phyloP scores from a whole-genome alignment of 2,797 vertebrate species.

The Protonibea diacanthus region DNA sequence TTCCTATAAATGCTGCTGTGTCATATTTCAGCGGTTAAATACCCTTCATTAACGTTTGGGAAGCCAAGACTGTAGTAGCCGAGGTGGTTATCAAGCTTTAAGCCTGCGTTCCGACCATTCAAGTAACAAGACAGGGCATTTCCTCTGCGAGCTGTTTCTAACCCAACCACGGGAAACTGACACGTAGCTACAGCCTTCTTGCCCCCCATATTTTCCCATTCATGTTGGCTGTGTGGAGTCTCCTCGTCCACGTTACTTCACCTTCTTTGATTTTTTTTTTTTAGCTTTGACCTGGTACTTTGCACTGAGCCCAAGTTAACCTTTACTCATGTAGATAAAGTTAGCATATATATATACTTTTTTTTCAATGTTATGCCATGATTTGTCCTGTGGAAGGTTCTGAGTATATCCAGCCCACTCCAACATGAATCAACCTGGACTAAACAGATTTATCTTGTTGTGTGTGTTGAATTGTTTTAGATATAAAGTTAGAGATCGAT shows the following conservation, averaged over 20 bases:
- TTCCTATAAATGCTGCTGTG: background rate
- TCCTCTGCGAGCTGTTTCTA: slow-evolving; percentile 15
- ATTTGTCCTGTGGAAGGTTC: background rate
- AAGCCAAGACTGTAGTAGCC: background rate
- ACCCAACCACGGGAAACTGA: slow-evolving; percentile 75
- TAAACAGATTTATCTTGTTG: too few relatives aligned
- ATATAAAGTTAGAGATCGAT: background rate
- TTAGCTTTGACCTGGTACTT: background rate
- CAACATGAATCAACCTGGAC: background rate
- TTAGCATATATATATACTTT: background rate
- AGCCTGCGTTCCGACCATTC: background rate
- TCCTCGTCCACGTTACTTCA: background rate
- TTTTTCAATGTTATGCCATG: background rate
- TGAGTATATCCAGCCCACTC: background rate
- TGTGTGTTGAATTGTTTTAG: background rate
- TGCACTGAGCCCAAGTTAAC: background rate
- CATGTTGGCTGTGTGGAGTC: background rate
- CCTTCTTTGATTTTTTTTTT: too few relatives aligned
- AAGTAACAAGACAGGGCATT: background rate
- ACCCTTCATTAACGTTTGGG: background rate
- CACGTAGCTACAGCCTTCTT: slow-evolving; percentile 77
- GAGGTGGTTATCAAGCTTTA: background rate
- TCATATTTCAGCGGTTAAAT: background rate
- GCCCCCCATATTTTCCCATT: slow-evolving; percentile 47
- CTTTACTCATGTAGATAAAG: background rate